phyloP scores from a whole-genome alignment of 2,113 vertebrate genomes.

The Serilophus lunatus region DNA sequence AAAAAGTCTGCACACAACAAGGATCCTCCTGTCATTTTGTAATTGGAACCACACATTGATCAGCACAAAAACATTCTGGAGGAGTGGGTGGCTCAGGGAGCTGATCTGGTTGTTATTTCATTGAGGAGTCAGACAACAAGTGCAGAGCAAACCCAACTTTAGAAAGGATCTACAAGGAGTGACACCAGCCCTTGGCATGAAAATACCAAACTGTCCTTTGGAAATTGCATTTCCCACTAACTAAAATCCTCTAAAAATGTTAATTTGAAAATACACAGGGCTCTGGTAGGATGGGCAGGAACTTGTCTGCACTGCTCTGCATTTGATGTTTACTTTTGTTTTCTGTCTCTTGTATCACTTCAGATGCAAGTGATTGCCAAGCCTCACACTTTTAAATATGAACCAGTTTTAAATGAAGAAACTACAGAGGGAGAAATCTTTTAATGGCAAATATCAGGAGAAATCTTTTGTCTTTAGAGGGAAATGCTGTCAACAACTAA shows the following conservation, averaged over 20 bases:
- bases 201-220: not conserved
- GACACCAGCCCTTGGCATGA: not conserved
- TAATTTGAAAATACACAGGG: not conserved
- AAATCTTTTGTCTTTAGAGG: not conserved
- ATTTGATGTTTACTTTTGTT: not conserved
- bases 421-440: not conserved
- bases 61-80: not conserved
- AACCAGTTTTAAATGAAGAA: not conserved
- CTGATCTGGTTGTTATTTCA: not conserved
- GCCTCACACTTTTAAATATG: not conserved
- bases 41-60: slow-evolving; percentile 30
- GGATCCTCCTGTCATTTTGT: slow-evolving; percentile 23
- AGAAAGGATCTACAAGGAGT: not conserved
- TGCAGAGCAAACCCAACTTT: not conserved
- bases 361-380: not conserved
- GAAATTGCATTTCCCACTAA: not conserved
- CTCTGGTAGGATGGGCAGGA: not conserved
- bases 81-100: not conserved
- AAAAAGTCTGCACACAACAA: slow-evolving; percentile 34
- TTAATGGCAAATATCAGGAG: not conserved
- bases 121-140: not conserved
- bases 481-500: slow-evolving; percentile 20
- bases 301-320: not conserved
- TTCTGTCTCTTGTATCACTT: not conserved
- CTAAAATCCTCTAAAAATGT: not conserved